Conservation (phyloP, 92 coral and sea anemone genomes). For the Actinostola sp. region DNA sequence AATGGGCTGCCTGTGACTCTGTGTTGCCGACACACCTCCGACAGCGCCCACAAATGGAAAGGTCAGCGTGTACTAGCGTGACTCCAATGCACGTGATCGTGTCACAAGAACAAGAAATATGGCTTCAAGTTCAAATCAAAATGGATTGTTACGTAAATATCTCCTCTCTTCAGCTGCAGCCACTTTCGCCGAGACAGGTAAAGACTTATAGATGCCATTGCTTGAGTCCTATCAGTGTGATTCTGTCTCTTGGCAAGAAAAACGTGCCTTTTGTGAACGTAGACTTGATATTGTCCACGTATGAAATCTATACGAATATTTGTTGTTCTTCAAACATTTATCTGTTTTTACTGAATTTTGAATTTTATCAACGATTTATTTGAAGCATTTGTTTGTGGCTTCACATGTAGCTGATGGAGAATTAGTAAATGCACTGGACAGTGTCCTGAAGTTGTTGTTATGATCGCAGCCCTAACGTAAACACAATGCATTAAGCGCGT, state of each 20-base stretch:
- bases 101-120: not conserved
- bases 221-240: not conserved
- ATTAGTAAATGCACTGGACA: too few species aligned
- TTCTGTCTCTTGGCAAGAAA: not conserved
- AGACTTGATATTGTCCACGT: too few species aligned
- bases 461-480: too few species aligned
- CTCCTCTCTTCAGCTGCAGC: conserved; percentile 91
- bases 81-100: not conserved
- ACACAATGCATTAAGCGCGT: too few species aligned
- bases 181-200: conserved; percentile 99
- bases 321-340: too few species aligned
- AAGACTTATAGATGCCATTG: not conserved
- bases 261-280: not conserved
- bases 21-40: conserved; percentile 4
- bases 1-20: conserved; percentile 10
- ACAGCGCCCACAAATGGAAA: conserved; percentile 18
- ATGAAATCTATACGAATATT: too few species aligned
- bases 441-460: too few species aligned
- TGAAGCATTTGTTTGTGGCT: too few species aligned
- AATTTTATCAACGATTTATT: too few species aligned
- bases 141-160: conserved; percentile 85
- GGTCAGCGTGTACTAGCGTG: conserved; percentile 19
- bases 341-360: too few species aligned
- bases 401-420: too few species aligned
- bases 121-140: conserved; percentile 12